Evolutionary conservation across 2,888 invertebrate species (phyloP), one percentile per base, ranked within the genome.

Genomic region (Sinodicranocentrus sp.): DNA sequence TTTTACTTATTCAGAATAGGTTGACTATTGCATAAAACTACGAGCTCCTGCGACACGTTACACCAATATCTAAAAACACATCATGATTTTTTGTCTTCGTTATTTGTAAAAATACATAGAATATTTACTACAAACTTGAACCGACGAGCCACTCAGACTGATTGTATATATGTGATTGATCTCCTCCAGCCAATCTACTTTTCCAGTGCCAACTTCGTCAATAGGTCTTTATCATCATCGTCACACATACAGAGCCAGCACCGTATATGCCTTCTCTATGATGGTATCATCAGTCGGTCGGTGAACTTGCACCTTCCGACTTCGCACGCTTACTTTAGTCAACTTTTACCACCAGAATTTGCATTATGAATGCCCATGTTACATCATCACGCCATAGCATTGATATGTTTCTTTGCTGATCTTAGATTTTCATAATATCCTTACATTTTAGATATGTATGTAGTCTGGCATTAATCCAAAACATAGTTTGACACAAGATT

Each of bases 221-320:
- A 54, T 15, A 54, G 67, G 25, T 57, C 17, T 52, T 13, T 52
- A 8, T 59, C 23, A 59, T 59, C 59, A 67, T 65, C 67, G n/a
- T n/a, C n/a, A n/a, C n/a, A n/a, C n/a, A n/a, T n/a, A n/a, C n/a
- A n/a, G n/a, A n/a, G n/a, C n/a, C n/a, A n/a, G n/a, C n/a, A n/a
- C n/a, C n/a, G n/a, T n/a, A n/a, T n/a, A n/a, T n/a, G n/a, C n/a
- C n/a, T n/a, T n/a, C n/a, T n/a, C n/a, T 3, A 33, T 33, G 33
- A 33, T 33, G 33, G 33, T 33, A 52, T 68, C 54, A 77, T 63
- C 39, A 48, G 71, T 63, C 63, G 79, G 79, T 80, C 84, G 84
- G 75, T 80, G 84, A 84, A 84, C 84, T 84, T 84, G 76, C 80
- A 80, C 84, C 84, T 84, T 84, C 61, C n/a, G 43, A 10, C 15